These are phyloP conservation scores for Aptenodytes forsteri DNA, from an alignment of 2,113 vertebrate genomes.

Conservation along the genomic window DNA sequence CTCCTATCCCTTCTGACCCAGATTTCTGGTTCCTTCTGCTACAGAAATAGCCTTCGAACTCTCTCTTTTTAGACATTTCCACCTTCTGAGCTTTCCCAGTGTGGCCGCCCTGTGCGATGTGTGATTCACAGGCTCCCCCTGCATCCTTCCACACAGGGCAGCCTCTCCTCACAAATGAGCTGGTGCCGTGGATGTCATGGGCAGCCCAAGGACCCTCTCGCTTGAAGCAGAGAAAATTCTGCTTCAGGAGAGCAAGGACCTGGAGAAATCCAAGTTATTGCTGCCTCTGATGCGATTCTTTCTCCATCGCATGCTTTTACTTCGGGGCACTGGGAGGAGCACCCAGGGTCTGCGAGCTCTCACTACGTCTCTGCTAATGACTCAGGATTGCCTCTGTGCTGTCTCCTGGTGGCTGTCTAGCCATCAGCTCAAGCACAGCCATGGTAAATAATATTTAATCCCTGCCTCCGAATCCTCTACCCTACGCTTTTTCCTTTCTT, in stretches of 20 bases:
- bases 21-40: neutral
- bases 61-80: neutral
- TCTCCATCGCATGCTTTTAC: accelerated
- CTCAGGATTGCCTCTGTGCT: neutral
- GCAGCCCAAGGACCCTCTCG: neutral
- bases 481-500: neutral
- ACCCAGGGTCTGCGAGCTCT: neutral
- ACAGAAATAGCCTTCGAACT: neutral
- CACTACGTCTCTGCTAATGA: neutral
- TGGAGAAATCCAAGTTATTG: neutral
- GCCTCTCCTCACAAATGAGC: neutral
- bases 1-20: neutral
- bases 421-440: neutral
- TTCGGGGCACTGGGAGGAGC: neutral
- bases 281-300: accelerated
- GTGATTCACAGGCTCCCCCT: neutral
- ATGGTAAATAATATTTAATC: neutral
- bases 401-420: neutral
- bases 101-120: accelerated
- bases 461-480: neutral
- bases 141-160: neutral
- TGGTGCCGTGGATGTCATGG: accelerated
- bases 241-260: neutral
- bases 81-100: neutral
- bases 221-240: neutral